These are phyloP conservation scores for Crotophaga sulcirostris DNA, from an alignment of 2,113 vertebrate genomes.

Conservation along the genomic window DNA sequence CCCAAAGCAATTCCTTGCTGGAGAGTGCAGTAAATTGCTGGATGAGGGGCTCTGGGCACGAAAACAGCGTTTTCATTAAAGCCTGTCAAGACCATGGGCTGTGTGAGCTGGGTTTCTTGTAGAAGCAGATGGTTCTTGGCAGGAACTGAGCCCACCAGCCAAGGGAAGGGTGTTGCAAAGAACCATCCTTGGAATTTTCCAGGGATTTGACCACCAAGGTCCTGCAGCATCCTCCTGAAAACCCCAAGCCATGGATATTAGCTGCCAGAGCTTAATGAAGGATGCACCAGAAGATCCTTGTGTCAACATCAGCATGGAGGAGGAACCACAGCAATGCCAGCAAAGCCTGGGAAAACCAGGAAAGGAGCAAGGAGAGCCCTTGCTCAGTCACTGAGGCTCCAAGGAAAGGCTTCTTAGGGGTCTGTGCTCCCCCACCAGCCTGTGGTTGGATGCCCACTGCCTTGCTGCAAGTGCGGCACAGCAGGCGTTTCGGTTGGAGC, in stretches of 20 bases:
- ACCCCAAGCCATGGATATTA: not conserved
- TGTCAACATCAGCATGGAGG: rapidly evolving
- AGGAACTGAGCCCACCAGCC: not conserved
- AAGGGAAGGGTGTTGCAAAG: not conserved
- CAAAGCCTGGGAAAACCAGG: not conserved
- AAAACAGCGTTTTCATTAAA: not conserved
- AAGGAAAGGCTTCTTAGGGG: not conserved
- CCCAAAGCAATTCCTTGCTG: rapidly evolving
- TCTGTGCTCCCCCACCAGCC: not conserved
- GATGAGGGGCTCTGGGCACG: not conserved
- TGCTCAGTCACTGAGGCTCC: not conserved
- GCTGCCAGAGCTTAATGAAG: not conserved
- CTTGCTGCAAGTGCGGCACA: rapidly evolving
- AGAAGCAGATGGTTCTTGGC: not conserved
- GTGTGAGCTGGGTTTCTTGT: not conserved
- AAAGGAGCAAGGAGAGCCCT: not conserved
- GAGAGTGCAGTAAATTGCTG: rapidly evolving
- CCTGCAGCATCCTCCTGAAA: not conserved
- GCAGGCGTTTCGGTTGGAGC: rapidly evolving
- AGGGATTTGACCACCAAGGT: not conserved
- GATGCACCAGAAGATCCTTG: not conserved
- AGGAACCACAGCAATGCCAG: rapidly evolving
- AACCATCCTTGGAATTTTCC: not conserved
- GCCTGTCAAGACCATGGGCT: not conserved
- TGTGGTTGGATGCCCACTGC: not conserved